phyloP scores from a whole-genome alignment of 1,140 invertebrate genomes.

The Heliconius melpomene region DNA sequence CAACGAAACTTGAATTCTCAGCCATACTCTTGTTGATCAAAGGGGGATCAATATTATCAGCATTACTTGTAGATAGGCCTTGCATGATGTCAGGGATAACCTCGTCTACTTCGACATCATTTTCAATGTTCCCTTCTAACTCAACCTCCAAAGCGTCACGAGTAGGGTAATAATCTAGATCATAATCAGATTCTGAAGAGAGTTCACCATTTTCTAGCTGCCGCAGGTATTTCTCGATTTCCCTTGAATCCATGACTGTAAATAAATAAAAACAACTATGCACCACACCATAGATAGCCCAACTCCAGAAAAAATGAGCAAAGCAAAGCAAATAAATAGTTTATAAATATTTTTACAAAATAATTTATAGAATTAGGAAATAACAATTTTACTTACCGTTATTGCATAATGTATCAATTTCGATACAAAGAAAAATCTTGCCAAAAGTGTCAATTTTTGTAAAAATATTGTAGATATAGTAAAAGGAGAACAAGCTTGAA shows the following conservation, averaged over 20 bases:
- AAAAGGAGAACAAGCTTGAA: neutral
- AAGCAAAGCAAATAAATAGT: conserved; percentile 13
- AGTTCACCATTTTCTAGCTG: conserved; percentile 15
- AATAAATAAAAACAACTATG: conserved; percentile 12
- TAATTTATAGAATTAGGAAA: neutral
- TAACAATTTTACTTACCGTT: conserved; percentile 3
- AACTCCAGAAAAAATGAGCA: neutral
- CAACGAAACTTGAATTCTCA: no score
- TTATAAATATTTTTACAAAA: conserved; percentile 1
- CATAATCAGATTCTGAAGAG: conserved; percentile 12
- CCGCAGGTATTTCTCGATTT: conserved; percentile 8
- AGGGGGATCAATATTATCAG: no score
- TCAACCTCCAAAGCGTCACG: neutral
- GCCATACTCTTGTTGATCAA: no score
- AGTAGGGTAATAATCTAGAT: conserved; percentile 18
- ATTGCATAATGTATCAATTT: conserved; percentile 9
- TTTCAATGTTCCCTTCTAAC: conserved; percentile 10
- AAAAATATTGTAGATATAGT: neutral
- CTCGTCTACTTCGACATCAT: neutral
- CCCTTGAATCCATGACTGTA: conserved; percentile 14
- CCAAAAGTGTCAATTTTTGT: neutral
- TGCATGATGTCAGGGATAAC: no score
- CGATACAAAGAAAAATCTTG: conserved; percentile 9
- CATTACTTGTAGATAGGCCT: no score
- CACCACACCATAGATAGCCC: conserved; percentile 10